Evolutionary conservation across 2,797 vertebrate species (phyloP).

Genomic region (Vespertilio murinus): DNA sequence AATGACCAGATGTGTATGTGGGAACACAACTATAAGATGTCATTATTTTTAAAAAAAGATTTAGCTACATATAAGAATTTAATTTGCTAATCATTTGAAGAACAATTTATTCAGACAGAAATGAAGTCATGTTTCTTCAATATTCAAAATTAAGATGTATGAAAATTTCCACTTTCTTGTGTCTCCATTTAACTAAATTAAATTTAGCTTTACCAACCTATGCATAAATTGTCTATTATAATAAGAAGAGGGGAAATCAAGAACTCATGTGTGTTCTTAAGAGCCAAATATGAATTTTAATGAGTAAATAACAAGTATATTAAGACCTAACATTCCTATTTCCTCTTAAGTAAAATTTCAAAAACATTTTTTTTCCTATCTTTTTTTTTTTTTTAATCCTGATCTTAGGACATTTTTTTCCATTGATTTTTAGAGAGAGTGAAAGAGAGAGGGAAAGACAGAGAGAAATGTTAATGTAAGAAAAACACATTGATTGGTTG

Average conservation of each 20-base stretch:
- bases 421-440: no score
- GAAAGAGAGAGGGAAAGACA: no score
- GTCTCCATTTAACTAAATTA: not conserved
- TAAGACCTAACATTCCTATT: not conserved
- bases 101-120: constrained; percentile 18
- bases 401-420: no score
- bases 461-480: no score
- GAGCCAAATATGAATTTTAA: constrained; percentile 27
- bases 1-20: not conserved
- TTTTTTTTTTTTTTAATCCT: not conserved
- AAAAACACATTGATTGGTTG: no score
- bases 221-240: not conserved
- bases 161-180: not conserved
- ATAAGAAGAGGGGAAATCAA: not conserved
- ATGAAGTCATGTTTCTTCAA: constrained; percentile 35
- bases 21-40: constrained; percentile 5
- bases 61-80: not conserved
- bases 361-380: not conserved
- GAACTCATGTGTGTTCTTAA: not conserved
- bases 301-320: not conserved
- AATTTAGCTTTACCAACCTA: not conserved
- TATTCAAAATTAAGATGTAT: not conserved
- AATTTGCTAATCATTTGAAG: constrained; percentile 13
- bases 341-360: not conserved
- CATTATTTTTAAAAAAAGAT: constrained; percentile 15